These are phyloP conservation scores for Ennomos fuscantarius DNA, from an alignment of 2,888 invertebrate genomes.

Conservation along the genomic window DNA sequence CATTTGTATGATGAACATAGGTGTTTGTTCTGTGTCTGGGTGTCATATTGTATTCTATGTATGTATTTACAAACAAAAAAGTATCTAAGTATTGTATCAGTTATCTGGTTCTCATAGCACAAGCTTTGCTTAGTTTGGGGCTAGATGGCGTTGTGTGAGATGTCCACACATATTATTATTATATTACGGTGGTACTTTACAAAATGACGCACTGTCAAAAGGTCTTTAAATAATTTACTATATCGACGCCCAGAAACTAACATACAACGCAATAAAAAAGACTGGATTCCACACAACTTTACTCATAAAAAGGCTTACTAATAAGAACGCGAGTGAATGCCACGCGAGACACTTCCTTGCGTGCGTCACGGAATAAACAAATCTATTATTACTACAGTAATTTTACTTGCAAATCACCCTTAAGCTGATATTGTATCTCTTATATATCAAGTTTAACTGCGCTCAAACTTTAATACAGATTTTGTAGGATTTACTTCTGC, in stretches of 20 bases:
- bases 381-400: constrained; percentile 46
- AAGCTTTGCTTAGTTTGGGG: no score
- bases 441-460: constrained; percentile 22
- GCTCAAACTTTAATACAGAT: constrained; percentile 15
- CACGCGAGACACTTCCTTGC: constrained; percentile 40
- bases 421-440: constrained; percentile 30
- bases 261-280: constrained; percentile 20
- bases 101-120: no score
- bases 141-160: no score
- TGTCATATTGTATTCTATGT: no score
- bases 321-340: constrained; percentile 19
- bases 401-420: constrained; percentile 46
- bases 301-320: constrained; percentile 36
- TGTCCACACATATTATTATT: no score
- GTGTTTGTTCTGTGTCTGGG: no score
- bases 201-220: constrained; percentile 1
- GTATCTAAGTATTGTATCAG: no score
- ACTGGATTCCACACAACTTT: constrained; percentile 29
- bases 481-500: not conserved
- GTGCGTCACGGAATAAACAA: constrained; percentile 51
- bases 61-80: no score
- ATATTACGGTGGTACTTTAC: no score
- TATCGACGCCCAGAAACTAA: not conserved
- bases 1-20: no score
- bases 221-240: constrained; percentile 15